Evolutionary conservation across 2,113 vertebrate genomes (phyloP).

Genomic region (Brachyhypopomus occidentalis): DNA sequence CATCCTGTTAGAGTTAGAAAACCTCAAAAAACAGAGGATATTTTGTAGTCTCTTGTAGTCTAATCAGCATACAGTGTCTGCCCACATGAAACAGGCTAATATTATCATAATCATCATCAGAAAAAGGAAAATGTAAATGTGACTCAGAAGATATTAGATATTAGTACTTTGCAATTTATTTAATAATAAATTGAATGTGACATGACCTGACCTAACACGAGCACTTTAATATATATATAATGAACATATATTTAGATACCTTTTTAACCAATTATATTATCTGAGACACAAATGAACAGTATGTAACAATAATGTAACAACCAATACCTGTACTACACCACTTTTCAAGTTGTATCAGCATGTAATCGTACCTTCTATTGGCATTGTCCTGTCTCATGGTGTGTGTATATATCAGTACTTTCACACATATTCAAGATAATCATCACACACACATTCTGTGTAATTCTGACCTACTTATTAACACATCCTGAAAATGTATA

Average conservation of each 20-base stretch:
- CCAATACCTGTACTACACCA: constrained; percentile 52
- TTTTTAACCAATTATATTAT: constrained; percentile 19
- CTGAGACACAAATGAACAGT: constrained; percentile 26
- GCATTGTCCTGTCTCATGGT: constrained; percentile 49
- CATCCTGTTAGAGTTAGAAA: too few relatives aligned
- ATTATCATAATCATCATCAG: background rate
- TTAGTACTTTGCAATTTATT: constrained; percentile 62
- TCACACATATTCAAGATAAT: constrained; percentile 35
- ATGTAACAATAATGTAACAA: constrained; percentile 44
- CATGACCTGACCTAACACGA: constrained; percentile 46
- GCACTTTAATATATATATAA: constrained; percentile 21
- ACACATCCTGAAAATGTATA: constrained; percentile 57
- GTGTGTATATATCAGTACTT: constrained; percentile 33
- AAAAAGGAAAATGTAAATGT: background rate
- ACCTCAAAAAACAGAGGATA: too few relatives aligned
- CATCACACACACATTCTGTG: constrained; percentile 59
- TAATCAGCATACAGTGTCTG: too few relatives aligned
- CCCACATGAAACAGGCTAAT: background rate
- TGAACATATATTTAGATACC: background rate
- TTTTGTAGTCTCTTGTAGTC: too few relatives aligned
- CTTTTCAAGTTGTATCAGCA: constrained; percentile 72
- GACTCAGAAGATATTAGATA: constrained; percentile 42
- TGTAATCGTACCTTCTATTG: constrained; percentile 60
- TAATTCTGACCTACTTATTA: constrained; percentile 59
- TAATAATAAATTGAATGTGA: constrained; percentile 54